phyloP scores from a whole-genome alignment of 2,113 vertebrate genomes.

The Solea solea region DNA sequence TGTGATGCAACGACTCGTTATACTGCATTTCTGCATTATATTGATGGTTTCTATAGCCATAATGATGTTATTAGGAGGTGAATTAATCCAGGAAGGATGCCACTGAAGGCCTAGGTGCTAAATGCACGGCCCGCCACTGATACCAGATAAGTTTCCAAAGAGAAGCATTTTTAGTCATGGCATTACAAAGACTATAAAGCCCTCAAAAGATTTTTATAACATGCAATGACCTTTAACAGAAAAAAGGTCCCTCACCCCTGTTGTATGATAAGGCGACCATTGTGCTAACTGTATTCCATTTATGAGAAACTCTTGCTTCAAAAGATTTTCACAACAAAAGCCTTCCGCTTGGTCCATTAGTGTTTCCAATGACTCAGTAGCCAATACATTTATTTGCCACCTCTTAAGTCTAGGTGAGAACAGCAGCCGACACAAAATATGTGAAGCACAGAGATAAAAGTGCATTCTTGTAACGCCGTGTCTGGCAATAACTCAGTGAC shows the following conservation, averaged over 20 bases:
- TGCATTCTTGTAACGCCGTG: neutral
- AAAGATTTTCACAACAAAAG: conserved; percentile 54
- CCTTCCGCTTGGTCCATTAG: conserved; percentile 55
- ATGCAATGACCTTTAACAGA: neutral
- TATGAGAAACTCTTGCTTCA: conserved; percentile 41
- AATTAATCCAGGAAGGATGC: no score
- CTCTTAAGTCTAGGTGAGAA: conserved; percentile 36
- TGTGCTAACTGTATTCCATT: conserved; percentile 19
- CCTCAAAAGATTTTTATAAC: neutral
- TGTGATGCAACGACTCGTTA: no score
- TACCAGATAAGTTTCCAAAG: no score
- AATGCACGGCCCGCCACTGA: no score
- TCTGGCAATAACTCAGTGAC: conserved; percentile 9
- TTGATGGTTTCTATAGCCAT: no score
- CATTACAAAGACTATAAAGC: neutral
- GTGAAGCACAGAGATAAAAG: conserved; percentile 12
- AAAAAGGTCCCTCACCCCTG: neutral
- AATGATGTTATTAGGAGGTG: no score
- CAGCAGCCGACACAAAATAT: conserved; percentile 20
- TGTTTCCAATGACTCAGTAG: conserved; percentile 1
- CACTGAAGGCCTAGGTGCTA: no score
- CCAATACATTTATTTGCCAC: conserved; percentile 26
- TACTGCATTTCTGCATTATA: neutral
- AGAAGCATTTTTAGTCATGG: neutral
- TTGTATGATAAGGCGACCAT: conserved; percentile 14